Conservation (phyloP, 2,113 vertebrate species). For the Andinoacara biseriatus region DNA sequence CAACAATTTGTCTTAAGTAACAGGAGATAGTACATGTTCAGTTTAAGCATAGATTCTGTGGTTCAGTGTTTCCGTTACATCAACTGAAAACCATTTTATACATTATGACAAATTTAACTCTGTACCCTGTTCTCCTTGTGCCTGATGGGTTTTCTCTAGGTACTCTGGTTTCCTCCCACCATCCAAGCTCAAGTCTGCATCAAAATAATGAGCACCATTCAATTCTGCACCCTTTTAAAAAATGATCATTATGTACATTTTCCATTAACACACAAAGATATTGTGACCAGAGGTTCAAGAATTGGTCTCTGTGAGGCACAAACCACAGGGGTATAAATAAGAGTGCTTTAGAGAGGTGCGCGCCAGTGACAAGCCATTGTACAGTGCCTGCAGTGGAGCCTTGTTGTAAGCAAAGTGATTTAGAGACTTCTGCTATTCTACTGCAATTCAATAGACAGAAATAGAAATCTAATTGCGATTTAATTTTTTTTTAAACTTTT, state of each 20-base stretch:
- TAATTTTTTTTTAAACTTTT: background rate
- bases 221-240: background rate
- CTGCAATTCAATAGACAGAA: rapidly evolving
- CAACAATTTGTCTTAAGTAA: background rate
- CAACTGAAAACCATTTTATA: too few species aligned
- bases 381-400: background rate
- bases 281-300: background rate
- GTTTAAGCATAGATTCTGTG: background rate
- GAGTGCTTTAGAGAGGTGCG: background rate
- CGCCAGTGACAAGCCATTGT: background rate
- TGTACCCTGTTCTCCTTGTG: background rate
- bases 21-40: background rate
- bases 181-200: background rate
- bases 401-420: background rate
- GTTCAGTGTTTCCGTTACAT: background rate
- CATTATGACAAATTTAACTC: background rate
- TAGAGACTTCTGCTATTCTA: background rate
- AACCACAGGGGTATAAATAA: background rate
- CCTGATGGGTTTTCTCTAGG: background rate
- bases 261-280: background rate
- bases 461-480: background rate
- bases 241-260: background rate
- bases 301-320: background rate
- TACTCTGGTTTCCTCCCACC: background rate
- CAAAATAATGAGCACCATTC: background rate